Evolutionary conservation across 92 coral and sea anemone species (phyloP), one percentile per base, ranked within the genome.

Genomic region (Porites evermanni): DNA sequence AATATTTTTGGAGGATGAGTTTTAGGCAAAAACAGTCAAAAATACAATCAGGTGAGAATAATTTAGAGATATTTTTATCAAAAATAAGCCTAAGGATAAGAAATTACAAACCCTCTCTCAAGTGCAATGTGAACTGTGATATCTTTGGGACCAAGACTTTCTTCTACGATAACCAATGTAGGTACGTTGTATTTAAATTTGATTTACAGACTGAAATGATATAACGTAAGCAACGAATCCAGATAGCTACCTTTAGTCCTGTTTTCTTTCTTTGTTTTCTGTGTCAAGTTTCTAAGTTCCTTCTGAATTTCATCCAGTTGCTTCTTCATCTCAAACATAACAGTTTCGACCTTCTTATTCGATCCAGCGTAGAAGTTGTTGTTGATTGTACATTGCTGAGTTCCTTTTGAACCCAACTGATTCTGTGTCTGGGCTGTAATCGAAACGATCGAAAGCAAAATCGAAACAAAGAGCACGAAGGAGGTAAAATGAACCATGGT

Each of bases 301-400:
- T 23, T 60, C 47, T 60, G 80, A 59, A 76, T 76, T 51, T 76
- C 80, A 53, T 76, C 68, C 68, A 76, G 11, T 26, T 76, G 80
- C 12, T 67, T 58, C 17, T 76, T 76, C 19, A 76, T 60, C 21
- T 18, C 69, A 52, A 76, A 38, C 23, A 76, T 60, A 6, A 76
- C 12, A 59, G 19, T 63, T 63, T 63, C 19, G 19, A 14, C 67
- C 67, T 14, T 16, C 20, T 63, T 63, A 19, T 18, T 63, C 8
- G 67, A n/a, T 63, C 67, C 67, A 63, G 67, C 20, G 20, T 63
- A 63, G 18, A 63, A 63, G 67, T 63, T 63, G 67, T 63, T 63
- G 2, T 63, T 63, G n/a, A 63, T 63, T n/a, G 17, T 63, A 18
- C 21, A 63, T 17, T 11, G 61, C 61, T 56, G 47, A 38, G 47